A percentile compares a stretch with the other conserved stretches of the same genome.
Evolutionary conservation across 2,888 invertebrate genomes (phyloP).

Genomic region (Andrena chrysosceles): DNA sequence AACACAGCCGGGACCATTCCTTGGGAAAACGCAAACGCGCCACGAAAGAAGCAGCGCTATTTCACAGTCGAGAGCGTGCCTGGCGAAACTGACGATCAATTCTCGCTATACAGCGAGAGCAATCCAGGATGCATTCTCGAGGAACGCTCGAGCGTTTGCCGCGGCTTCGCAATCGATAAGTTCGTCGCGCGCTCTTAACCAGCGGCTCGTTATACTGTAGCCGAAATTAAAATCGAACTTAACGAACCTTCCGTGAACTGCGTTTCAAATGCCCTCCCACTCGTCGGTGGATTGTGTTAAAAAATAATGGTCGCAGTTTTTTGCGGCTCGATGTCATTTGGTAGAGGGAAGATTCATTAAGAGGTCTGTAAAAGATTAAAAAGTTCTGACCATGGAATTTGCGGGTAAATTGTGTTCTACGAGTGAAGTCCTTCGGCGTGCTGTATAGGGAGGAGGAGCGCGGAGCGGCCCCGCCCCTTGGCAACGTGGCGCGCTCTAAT

Average conservation of each 20-base stretch:
- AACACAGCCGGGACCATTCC: conserved; percentile 18
- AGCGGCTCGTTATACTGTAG: conserved; percentile 38
- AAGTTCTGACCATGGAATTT: too few relatives aligned
- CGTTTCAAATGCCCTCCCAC: too few relatives aligned
- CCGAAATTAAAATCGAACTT: conserved; percentile 36
- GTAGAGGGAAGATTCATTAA: too few relatives aligned
- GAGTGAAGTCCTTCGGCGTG: not conserved
- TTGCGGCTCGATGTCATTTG: too few relatives aligned
- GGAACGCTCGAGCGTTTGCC: conserved; percentile 27
- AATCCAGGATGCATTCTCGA: conserved; percentile 22
- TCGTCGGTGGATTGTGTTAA: conserved; percentile 1
- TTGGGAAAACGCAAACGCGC: conserved; percentile 11
- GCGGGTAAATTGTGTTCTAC: too few relatives aligned
- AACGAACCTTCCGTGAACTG: conserved; percentile 34
- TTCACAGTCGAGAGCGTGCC: conserved; percentile 8
- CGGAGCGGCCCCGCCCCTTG: not conserved
- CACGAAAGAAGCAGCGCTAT: not conserved
- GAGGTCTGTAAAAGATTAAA: too few relatives aligned
- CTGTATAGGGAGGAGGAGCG: not conserved
- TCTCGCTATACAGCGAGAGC: not conserved
- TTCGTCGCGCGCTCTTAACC: not conserved
- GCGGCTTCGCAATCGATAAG: conserved; percentile 29
- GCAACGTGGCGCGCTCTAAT: not conserved
- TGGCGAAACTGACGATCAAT: conserved; percentile 28
- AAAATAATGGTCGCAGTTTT: too few relatives aligned